These are phyloP conservation scores for Gallinago solitaria DNA, from an alignment of 2,797 vertebrate genomes.

Conservation along the genomic window DNA sequence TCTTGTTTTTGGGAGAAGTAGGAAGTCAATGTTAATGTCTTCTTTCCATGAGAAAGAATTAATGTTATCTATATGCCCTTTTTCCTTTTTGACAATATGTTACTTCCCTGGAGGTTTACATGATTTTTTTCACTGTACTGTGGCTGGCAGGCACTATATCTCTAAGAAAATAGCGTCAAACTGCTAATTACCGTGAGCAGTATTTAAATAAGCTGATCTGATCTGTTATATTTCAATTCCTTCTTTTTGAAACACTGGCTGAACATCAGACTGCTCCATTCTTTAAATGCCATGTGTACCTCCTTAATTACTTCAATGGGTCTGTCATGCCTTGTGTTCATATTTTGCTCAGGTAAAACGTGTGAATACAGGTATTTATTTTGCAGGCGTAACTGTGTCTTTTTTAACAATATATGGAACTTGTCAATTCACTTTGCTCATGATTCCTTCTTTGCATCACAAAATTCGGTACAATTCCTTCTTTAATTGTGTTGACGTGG, in stretches of 20 bases:
- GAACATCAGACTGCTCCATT: not conserved
- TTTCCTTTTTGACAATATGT: not conserved
- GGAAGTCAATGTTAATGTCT: not conserved
- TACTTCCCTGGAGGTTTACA: slow-evolving; percentile 3
- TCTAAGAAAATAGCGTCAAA: slow-evolving; percentile 11
- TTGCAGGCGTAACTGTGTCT: not conserved
- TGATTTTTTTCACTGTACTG: not conserved
- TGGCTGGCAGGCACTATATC: not conserved
- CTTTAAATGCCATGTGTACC: not conserved
- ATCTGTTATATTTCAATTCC: not conserved
- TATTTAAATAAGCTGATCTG: slow-evolving; percentile 27
- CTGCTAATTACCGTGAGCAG: not conserved
- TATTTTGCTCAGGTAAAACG: not conserved
- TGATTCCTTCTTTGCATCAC: not conserved
- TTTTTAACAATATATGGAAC: not conserved
- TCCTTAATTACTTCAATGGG: not conserved
- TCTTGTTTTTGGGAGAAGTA: not conserved
- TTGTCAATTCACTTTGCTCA: not conserved
- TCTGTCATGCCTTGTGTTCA: not conserved
- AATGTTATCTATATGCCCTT: not conserved
- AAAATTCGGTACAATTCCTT: not conserved
- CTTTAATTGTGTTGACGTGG: not conserved
- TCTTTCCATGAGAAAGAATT: not conserved
- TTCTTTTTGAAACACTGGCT: not conserved
- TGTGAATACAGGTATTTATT: not conserved